These are phyloP conservation scores for Loris lydekkerianus DNA, from an alignment of 2,797 vertebrate species.

Conservation along the genomic window DNA sequence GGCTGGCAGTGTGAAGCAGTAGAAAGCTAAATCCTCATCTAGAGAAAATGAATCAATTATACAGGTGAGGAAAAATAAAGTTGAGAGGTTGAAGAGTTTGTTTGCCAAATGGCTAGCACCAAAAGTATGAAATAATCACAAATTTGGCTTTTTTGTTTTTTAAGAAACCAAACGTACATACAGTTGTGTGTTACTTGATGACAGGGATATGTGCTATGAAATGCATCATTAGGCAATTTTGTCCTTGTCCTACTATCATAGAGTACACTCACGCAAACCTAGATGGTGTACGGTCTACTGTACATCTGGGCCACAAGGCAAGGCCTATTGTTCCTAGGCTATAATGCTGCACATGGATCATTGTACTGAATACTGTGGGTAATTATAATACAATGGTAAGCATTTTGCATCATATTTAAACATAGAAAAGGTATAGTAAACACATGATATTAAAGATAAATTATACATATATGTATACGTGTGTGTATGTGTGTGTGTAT, in stretches of 20 bases:
- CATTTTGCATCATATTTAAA: neutral
- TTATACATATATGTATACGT: too few relatives aligned
- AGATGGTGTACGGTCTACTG: neutral
- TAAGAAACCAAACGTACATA: neutral
- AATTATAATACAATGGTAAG: neutral
- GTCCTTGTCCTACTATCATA: neutral
- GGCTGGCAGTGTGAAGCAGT: neutral
- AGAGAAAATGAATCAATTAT: neutral
- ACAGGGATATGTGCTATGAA: neutral
- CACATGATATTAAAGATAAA: neutral
- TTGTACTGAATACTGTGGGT: neutral
- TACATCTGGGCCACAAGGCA: neutral
- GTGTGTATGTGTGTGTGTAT: too few relatives aligned
- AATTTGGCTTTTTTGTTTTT: neutral
- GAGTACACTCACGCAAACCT: neutral
- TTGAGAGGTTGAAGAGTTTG: neutral
- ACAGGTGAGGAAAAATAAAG: neutral
- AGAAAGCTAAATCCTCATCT: neutral
- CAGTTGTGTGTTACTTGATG: neutral
- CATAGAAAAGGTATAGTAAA: neutral
- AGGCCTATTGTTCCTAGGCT: neutral
- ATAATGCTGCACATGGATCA: neutral
- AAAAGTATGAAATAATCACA: neutral
- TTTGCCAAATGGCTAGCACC: neutral
- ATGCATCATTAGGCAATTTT: neutral